These are phyloP conservation scores for Periophthalmodon schlosseri DNA, from an alignment of 2,113 vertebrate genomes.

Conservation along the genomic window DNA sequence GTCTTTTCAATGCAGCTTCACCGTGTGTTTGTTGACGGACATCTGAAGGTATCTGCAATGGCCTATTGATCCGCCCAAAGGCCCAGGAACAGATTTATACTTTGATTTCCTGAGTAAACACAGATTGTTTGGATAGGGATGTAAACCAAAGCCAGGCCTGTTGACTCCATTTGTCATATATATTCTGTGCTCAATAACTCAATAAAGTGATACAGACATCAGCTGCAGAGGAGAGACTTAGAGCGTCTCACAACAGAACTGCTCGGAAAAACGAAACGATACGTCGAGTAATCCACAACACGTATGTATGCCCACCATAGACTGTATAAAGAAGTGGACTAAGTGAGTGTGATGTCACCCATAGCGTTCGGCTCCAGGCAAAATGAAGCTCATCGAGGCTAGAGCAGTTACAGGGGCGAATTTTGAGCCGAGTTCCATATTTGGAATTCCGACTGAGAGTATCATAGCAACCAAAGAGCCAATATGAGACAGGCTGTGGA, in stretches of 20 bases:
- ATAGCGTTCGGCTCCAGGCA: too few species aligned
- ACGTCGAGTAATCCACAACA: not conserved
- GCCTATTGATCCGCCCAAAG: constrained; percentile 56
- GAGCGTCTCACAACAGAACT: constrained; percentile 60
- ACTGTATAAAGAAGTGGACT: too few species aligned
- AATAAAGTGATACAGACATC: constrained; percentile 74
- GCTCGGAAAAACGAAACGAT: constrained; percentile 36
- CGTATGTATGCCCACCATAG: too few species aligned
- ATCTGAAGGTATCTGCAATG: constrained; percentile 57
- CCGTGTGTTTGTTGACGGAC: constrained; percentile 46
- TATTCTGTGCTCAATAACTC: constrained; percentile 73
- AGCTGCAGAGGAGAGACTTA: constrained; percentile 67
- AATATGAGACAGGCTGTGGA: too few species aligned
- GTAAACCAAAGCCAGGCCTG: constrained; percentile 71
- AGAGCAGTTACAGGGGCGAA: too few species aligned
- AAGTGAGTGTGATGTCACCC: too few species aligned
- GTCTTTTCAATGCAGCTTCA: constrained; percentile 21
- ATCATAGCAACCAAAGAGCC: too few species aligned
- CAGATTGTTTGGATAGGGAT: constrained; percentile 65
- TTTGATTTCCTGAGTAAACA: constrained; percentile 70
- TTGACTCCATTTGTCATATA: constrained; percentile 76
- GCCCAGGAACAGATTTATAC: constrained; percentile 68
- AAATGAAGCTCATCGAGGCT: too few species aligned
- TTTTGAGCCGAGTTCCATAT: too few species aligned
- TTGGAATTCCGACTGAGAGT: too few species aligned